Evolutionary conservation across 2,113 vertebrate species (phyloP), one percentile per base, ranked within the genome.

Genomic region (Trichechus manatus): DNA sequence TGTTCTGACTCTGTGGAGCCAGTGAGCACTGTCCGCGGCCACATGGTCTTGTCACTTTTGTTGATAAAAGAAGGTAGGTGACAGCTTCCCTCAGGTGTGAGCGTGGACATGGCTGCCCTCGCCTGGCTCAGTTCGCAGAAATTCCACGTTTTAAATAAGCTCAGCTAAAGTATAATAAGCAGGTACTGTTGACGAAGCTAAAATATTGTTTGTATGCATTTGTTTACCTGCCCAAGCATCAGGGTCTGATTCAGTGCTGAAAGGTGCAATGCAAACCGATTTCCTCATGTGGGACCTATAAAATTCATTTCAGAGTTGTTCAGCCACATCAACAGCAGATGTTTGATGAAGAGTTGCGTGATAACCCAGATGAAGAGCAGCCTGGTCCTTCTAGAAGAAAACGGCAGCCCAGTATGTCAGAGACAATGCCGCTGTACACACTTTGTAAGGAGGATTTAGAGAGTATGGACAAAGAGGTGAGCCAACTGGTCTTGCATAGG

Each of bases 391-490:
- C 99, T 0, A 99, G 99, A 68, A 98, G 99, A 70, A 99, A 99
- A 97, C 99, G 99, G 0, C 99, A 99, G 98, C 99, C 99, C 74
- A 99, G 99, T 98, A 99, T 99, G 99, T 99, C 99, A 1, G 99
- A 99, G 98, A 98, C 99, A 0, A 99, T 99, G 99, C 99, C 99
- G 4, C 99, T 99, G 7, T 99, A 99, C 98, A 99, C 99, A 0
- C 98, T 99, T 0, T 99, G 99, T 98, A 99, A 99, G 98, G 99
- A 99, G 97, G 99, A 99, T 91, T 98, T 99, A 86, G 99, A 99
- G 20, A 99, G 99, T 98, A 99, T 99, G 99, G 99, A 99, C 98
- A 99, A 98, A 98, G 99, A 99, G 99, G 99, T 99, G 97, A 99
- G 99, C 89, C 70, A 74, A 39, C 6, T 10, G n/a, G 70, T 36